Evolutionary conservation across 2,888 invertebrate species (phyloP).

Genomic region (Nemapogon koenigi): DNA sequence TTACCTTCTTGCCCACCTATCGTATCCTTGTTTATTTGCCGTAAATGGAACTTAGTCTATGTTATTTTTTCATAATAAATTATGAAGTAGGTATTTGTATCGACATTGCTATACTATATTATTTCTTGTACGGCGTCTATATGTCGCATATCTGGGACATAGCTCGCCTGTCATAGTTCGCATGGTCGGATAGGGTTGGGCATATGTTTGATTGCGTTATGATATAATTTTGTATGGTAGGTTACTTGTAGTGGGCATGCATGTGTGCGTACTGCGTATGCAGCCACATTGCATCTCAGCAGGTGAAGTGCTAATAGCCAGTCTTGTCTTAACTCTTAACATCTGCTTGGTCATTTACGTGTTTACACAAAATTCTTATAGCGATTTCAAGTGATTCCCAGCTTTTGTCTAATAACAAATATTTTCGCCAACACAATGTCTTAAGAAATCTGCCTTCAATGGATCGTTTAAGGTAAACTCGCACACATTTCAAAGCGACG

Average conservation of each 20-base stretch:
- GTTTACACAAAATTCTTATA: slow-evolving; percentile 42
- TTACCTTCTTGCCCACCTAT: slow-evolving; percentile 4
- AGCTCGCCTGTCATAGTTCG: slow-evolving; percentile 45
- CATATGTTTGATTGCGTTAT: slow-evolving; percentile 43
- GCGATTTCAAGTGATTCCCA: slow-evolving; percentile 4
- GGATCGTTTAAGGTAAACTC: slow-evolving; percentile 22
- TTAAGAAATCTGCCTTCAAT: not conserved
- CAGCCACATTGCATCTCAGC: slow-evolving; percentile 29
- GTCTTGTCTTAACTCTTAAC: slow-evolving; percentile 39
- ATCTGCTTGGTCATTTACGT: slow-evolving; percentile 54
- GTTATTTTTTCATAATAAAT: not conserved
- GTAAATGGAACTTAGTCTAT: slow-evolving; percentile 13
- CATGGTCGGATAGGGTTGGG: slow-evolving; percentile 33
- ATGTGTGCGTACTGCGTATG: slow-evolving; percentile 1
- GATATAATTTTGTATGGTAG: slow-evolving; percentile 31
- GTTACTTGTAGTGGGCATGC: slow-evolving; percentile 1
- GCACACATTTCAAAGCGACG: slow-evolving; percentile 31
- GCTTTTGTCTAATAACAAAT: not conserved
- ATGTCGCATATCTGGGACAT: slow-evolving; percentile 55
- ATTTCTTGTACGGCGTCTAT: slow-evolving; percentile 29
- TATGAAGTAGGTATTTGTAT: slow-evolving; percentile 16
- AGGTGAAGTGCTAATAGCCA: slow-evolving; percentile 46
- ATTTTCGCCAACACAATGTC: slow-evolving; percentile 1
- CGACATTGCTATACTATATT: slow-evolving; percentile 21
- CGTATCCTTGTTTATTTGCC: slow-evolving; percentile 21